These are phyloP conservation scores for Falcaria lacertinaria DNA, from an alignment of 2,888 invertebrate species.

Conservation along the genomic window DNA sequence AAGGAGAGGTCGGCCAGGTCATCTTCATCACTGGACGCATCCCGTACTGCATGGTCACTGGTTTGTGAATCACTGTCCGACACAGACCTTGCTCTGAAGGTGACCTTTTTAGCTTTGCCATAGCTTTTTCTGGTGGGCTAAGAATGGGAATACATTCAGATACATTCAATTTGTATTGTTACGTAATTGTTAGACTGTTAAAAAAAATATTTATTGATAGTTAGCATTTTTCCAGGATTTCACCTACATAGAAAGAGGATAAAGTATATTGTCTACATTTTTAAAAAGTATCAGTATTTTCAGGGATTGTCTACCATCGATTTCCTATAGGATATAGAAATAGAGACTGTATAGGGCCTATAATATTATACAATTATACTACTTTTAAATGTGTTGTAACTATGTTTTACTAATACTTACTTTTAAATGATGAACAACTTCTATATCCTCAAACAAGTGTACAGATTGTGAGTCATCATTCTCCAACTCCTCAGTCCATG, in stretches of 20 bases:
- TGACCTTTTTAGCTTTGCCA: conserved; percentile 60
- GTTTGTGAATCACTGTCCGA: conserved; percentile 47
- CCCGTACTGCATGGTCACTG: conserved; percentile 18
- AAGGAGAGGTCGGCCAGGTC: conserved; percentile 58
- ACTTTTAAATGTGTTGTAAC: no score
- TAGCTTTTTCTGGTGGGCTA: conserved; percentile 67
- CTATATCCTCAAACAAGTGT: conserved; percentile 71
- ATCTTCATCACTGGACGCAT: conserved; percentile 47
- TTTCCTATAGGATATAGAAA: no score
- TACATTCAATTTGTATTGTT: background rate
- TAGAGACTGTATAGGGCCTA: no score
- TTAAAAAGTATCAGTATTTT: no score
- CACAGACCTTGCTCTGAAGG: conserved; percentile 41
- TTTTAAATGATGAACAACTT: conserved; percentile 63
- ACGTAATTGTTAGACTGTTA: no score
- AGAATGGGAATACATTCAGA: conserved; percentile 12
- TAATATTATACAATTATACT: no score
- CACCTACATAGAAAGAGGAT: no score
- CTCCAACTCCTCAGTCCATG: conserved; percentile 16
- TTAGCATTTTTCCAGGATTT: no score
- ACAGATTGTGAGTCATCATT: conserved; percentile 55
- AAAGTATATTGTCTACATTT: no score
- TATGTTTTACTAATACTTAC: no score
- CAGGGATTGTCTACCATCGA: no score
- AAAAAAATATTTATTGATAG: no score